Conservation (phyloP, 2,888 invertebrate genomes). For the Dascillus cervinus region DNA sequence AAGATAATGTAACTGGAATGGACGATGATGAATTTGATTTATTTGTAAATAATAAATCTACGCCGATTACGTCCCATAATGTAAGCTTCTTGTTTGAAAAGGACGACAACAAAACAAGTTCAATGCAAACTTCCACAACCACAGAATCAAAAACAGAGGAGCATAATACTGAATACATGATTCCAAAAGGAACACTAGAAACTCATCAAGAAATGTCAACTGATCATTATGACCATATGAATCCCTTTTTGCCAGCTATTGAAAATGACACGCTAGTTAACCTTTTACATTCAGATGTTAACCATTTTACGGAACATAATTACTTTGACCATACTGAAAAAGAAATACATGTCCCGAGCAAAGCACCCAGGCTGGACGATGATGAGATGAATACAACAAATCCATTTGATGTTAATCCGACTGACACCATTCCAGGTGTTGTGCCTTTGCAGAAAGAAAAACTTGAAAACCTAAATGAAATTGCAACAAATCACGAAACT, state of each 20-base stretch:
- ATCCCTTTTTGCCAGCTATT: conserved; percentile 59
- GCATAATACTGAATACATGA: conserved; percentile 10
- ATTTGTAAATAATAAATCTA: background rate
- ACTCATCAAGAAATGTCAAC: conserved; percentile 17
- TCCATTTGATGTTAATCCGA: conserved; percentile 40
- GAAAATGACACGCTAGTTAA: conserved; percentile 54
- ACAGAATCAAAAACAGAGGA: conserved; percentile 14
- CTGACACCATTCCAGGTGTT: conserved; percentile 24
- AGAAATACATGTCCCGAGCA: conserved; percentile 3
- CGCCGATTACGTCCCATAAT: background rate
- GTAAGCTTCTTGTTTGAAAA: background rate
- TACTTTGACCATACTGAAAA: conserved; percentile 3
- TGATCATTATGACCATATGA: conserved; percentile 41
- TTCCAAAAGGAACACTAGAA: conserved; percentile 9
- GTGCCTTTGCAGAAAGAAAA: conserved; percentile 20
- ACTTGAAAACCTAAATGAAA: conserved; percentile 11
- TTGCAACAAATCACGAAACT: conserved; percentile 5
- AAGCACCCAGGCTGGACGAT: conserved; percentile 43
- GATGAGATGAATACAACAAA: conserved; percentile 47
- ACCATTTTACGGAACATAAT: conserved; percentile 28
- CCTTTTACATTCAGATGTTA: conserved; percentile 48
- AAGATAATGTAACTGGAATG: background rate
- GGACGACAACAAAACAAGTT: background rate
- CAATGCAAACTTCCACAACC: background rate
- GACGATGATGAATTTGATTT: background rate